Base-by-base conservation (phyloP, 1,140 invertebrate genomes). In the Ceratitis capitata region DNA sequence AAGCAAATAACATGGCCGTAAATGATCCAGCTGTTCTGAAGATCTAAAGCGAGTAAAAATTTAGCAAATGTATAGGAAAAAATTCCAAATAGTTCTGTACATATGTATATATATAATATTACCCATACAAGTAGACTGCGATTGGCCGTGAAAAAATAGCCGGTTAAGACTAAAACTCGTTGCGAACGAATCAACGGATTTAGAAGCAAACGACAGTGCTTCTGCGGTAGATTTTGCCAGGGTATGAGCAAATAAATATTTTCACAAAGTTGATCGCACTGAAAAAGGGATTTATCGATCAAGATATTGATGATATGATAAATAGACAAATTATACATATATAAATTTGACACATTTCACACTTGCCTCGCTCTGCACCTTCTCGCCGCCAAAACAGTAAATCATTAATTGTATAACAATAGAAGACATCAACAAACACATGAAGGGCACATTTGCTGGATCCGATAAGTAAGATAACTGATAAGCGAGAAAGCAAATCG, bases 111-210 rank as follows among this genome's bases (percentile, higher is more conserved):
- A n/a, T n/a, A n/a, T 23, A 64, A 64, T 9, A 26, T 85, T 49
- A 85, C 85, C 78, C 82, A 85, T 23, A 83, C 85, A 56, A 83
- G 61, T 14, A 83, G 39, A 64, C 32, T 83, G 26, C 53, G 85
- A 83, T 85, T 58, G n/a, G 78, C 51, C 23, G 78, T 82, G 78
- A 85, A 85, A 45, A 85, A 85, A 16, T 82, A 64, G 5, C 85
- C 85, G 32, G 23, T 85, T 16, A 85, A 49, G 4, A 47, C 74
- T 1, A 58, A 53, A 45, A 32, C 51, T 12, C 32, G 51, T 45
- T 85, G 85, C 1, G 85, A 61, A 19, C 78, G 74, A 19, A 82
- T 58, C 53, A 85, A 49, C 3, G 85, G 85, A 1, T 29, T 82
- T 9, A 85, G 39, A 53, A 58, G 61, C 10, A 85, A 14, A 51